A percentile compares a stretch with the other conserved stretches of the same genome.
Evolutionary conservation across 53 echinoderm and acorn worm genomes (phyloP).

Genomic region (Holothuria leucospilota): DNA sequence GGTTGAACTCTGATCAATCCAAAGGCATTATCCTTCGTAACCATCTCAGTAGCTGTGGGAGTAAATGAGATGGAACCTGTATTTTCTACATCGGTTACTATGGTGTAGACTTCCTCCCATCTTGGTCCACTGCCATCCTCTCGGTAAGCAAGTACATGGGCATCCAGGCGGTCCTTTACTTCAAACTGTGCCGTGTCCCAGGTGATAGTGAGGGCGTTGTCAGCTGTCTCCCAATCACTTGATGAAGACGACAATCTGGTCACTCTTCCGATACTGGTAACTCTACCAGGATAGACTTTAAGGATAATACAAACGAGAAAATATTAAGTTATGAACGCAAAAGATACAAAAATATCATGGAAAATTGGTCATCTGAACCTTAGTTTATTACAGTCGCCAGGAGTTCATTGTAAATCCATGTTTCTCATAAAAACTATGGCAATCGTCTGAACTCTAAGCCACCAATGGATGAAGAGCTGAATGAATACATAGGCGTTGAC

Average conservation of each 20-base stretch:
- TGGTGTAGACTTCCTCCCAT: too few relatives aligned
- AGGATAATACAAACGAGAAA: not conserved
- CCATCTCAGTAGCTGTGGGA: constrained; percentile 42
- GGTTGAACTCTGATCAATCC: constrained; percentile 72
- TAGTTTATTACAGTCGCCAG: too few relatives aligned
- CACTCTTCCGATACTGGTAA: constrained; percentile 2
- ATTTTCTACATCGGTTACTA: too few relatives aligned
- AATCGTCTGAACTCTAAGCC: too few relatives aligned
- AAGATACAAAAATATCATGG: too few relatives aligned
- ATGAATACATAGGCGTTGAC: too few relatives aligned
- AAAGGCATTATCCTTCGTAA: constrained; percentile 70
- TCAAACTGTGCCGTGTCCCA: constrained; percentile 56
- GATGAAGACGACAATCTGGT: constrained; percentile 35
- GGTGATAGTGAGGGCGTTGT: constrained; percentile 42
- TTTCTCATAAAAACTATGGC: too few relatives aligned
- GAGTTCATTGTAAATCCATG: too few relatives aligned
- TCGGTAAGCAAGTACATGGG: constrained; percentile 61
- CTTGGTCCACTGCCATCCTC: too few relatives aligned
- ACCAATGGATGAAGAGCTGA: too few relatives aligned
- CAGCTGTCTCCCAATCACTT: constrained; percentile 58
- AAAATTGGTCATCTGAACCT: too few relatives aligned
- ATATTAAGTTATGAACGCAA: too few relatives aligned
- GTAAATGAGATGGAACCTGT: constrained; percentile 63
- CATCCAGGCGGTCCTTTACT: constrained; percentile 26
- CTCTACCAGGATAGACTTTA: constrained; percentile 1